Conservation (phyloP, 2,797 vertebrate genomes). For the Megalops cyprinoides region DNA sequence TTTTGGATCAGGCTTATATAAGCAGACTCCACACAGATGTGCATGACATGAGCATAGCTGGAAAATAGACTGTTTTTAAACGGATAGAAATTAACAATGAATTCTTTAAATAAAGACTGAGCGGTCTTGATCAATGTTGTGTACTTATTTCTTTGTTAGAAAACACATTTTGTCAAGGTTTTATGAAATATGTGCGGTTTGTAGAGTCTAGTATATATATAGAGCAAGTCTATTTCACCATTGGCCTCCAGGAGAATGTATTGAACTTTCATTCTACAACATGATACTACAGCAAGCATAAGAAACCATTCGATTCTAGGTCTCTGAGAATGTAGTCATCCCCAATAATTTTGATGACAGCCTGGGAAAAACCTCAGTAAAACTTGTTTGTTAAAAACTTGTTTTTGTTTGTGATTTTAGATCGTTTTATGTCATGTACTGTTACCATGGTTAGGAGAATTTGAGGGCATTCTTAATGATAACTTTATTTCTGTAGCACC, state of each 20-base stretch:
- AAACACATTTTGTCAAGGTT: neutral
- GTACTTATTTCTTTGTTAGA: neutral
- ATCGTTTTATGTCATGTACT: neutral
- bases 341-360: neutral
- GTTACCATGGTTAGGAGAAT: neutral
- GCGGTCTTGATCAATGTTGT: neutral
- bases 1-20: neutral
- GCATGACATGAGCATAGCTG: neutral
- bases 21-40: neutral
- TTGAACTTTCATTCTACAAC: neutral
- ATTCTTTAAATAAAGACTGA: neutral
- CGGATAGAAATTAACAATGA: slow-evolving; percentile 4
- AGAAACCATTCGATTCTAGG: neutral
- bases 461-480: neutral
- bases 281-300: neutral
- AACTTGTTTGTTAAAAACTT: neutral
- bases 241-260: neutral
- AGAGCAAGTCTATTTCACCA: neutral
- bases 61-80: too few species aligned
- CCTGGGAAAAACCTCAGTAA: neutral
- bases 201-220: neutral
- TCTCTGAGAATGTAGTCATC: neutral
- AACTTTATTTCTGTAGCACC: too few species aligned
- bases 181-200: neutral
- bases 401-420: neutral